These are phyloP conservation scores for Drosophila funebris DNA, from an alignment of 1,140 invertebrate genomes.

Conservation along the genomic window DNA sequence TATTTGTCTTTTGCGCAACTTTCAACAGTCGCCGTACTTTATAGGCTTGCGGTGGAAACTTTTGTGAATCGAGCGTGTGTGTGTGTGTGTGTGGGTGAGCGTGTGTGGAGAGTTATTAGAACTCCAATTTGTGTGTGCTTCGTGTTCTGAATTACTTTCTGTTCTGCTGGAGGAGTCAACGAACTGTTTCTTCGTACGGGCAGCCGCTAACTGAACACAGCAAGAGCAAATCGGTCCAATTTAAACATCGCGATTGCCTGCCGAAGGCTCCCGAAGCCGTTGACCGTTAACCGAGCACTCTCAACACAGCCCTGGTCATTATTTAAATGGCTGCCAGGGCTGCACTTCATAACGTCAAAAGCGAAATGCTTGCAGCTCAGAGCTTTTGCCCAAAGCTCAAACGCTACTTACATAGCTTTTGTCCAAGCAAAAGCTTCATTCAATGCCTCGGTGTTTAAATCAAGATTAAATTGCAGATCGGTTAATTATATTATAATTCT, in stretches of 20 bases:
- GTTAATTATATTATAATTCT: too few species aligned
- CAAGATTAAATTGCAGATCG: neutral
- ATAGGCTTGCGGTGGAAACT: too few species aligned
- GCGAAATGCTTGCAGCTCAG: neutral
- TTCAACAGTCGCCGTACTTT: constrained; percentile 6
- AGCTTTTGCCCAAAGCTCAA: neutral
- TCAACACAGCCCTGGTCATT: neutral
- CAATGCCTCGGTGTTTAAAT: neutral
- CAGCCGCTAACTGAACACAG: constrained; percentile 49
- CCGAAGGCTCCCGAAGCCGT: constrained; percentile 6
- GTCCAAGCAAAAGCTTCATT: neutral
- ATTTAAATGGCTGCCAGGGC: neutral
- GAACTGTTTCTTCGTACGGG: constrained; percentile 52
- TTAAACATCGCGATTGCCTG: constrained; percentile 8
- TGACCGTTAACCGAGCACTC: constrained; percentile 11
- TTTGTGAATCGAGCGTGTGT: neutral
- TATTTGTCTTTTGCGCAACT: constrained; percentile 39
- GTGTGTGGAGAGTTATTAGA: neutral
- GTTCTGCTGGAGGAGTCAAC: constrained; percentile 38
- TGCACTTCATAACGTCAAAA: neutral
- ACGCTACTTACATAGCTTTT: too few species aligned
- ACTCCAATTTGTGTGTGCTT: neutral
- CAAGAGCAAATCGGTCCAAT: constrained; percentile 4
- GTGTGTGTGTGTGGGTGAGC: neutral
- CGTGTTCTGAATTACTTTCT: neutral